These are phyloP conservation scores for Dolichoris vasculosae DNA, from an alignment of 1,140 invertebrate genomes.

Conservation along the genomic window DNA sequence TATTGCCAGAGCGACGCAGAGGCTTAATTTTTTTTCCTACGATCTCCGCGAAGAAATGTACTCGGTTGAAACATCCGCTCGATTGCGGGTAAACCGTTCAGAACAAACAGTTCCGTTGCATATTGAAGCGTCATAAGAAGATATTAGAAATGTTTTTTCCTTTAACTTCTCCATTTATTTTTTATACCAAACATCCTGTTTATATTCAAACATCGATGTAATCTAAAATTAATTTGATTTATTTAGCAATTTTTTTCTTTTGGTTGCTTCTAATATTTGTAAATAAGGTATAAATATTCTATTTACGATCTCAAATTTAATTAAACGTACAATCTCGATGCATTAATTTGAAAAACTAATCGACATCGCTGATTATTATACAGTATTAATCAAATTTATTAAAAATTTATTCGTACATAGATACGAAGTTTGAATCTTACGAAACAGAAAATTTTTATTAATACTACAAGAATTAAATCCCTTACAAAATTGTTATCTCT, in stretches of 20 bases:
- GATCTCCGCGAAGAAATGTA: not conserved
- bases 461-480: not conserved
- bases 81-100: slow-evolving; percentile 5
- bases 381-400: too few species aligned
- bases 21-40: not conserved
- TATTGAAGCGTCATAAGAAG: slow-evolving; percentile 8
- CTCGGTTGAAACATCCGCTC: not conserved
- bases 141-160: slow-evolving; percentile 4
- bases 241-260: too few species aligned
- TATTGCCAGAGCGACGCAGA: not conserved
- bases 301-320: too few species aligned
- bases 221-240: too few species aligned
- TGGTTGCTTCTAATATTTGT: too few species aligned
- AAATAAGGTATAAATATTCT: too few species aligned
- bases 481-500: not conserved
- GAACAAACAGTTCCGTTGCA: slow-evolving; percentile 19
- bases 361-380: too few species aligned
- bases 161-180: not conserved
- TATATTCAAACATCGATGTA: not conserved
- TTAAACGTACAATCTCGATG: too few species aligned
- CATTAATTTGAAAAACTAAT: too few species aligned
- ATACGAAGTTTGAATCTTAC: not conserved
- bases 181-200: not conserved
- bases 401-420: too few species aligned
- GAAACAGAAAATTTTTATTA: not conserved